Percentiles rank a stretch among this genome's conserved stretches.
Evolutionary conservation across 2,888 invertebrate genomes (phyloP).

Genomic region (Melanostoma mellinum): DNA sequence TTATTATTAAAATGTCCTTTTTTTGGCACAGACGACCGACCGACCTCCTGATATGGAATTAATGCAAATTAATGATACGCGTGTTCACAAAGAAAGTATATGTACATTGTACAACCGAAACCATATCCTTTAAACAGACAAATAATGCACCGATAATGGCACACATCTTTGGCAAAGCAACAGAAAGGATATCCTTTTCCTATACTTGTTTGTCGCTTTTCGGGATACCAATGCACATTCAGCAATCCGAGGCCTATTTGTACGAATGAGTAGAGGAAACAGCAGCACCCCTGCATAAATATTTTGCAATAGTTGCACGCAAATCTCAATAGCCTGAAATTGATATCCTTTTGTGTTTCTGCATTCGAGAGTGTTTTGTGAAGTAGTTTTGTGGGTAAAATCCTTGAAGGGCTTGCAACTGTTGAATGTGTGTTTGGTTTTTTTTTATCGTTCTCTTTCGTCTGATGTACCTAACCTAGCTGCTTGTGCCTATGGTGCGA

Average conservation of each 20-base stretch:
- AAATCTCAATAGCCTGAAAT: conserved; percentile 69
- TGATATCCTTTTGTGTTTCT: conserved; percentile 68
- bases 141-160: conserved; percentile 62
- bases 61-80: conserved; percentile 82
- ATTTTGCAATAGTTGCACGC: conserved; percentile 72
- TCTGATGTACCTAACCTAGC: neutral
- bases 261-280: too few relatives aligned
- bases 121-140: conserved; percentile 48
- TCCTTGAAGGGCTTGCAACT: conserved; percentile 59
- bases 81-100: conserved; percentile 65
- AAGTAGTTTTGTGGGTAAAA: conserved; percentile 71
- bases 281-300: conserved; percentile 60
- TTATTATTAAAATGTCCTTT: conserved; percentile 70
- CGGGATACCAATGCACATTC: conserved; percentile 7
- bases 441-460: neutral
- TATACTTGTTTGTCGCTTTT: conserved; percentile 7
- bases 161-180: conserved; percentile 36
- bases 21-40: conserved; percentile 42
- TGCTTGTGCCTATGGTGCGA: conserved; percentile 30
- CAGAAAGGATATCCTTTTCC: conserved; percentile 19
- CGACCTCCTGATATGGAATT: conserved; percentile 81
- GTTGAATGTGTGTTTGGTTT: conserved; percentile 48
- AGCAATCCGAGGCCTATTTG: neutral
- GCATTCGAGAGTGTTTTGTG: conserved; percentile 64
- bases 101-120: conserved; percentile 24